Evolutionary conservation across 2,113 vertebrate genomes (phyloP).

Genomic region (Chelonoidis abingdonii): DNA sequence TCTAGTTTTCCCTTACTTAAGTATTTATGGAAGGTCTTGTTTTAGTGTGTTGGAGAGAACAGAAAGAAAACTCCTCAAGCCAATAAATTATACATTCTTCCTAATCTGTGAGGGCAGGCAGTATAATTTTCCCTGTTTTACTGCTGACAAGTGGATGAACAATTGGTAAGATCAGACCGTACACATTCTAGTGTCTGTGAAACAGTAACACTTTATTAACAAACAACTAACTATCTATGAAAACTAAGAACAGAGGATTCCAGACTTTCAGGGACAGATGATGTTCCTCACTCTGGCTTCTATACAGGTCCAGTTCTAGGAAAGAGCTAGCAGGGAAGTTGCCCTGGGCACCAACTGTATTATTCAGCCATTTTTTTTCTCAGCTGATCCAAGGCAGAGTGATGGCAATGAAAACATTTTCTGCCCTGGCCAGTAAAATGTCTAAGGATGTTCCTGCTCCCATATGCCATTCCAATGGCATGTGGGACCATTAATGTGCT

Average conservation of each 20-base stretch:
- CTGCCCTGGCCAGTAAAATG: neutral
- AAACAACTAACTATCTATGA: neutral
- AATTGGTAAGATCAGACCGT: neutral
- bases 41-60: neutral
- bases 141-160: neutral
- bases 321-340: too few relatives aligned
- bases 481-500: neutral
- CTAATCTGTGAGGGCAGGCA: accelerated
- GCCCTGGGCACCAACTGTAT: neutral
- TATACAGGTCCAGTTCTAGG: neutral
- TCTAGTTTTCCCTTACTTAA: neutral
- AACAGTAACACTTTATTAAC: neutral
- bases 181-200: neutral
- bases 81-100: neutral
- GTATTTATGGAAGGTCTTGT: neutral
- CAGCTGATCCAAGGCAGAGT: neutral
- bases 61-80: neutral
- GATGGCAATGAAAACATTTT: neutral
- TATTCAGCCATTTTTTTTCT: neutral
- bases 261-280: neutral
- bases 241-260: neutral
- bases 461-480: neutral
- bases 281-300: neutral
- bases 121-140: neutral
- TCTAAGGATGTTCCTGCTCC: neutral